Conservation (phyloP, 2,797 vertebrate species). For the Oreortyx pictus region DNA sequence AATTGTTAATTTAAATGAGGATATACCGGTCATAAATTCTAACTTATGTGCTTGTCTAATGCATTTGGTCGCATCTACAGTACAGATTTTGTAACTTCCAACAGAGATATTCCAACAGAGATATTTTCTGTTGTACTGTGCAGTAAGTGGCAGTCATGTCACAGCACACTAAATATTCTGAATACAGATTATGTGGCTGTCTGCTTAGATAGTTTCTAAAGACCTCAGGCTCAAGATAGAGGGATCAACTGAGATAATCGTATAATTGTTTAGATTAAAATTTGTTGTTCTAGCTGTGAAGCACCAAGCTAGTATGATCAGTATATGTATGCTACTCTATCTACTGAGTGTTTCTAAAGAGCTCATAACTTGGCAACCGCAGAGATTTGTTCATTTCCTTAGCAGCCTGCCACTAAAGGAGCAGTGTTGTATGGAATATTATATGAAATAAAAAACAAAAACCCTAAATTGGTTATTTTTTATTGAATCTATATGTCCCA, state of each 20-base stretch:
- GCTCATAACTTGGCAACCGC: background rate
- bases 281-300: background rate
- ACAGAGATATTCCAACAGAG: background rate
- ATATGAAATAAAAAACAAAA: background rate
- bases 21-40: background rate
- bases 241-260: background rate
- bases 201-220: background rate
- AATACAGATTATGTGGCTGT: background rate
- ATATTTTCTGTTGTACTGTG: background rate
- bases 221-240: background rate
- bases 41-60: background rate
- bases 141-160: background rate
- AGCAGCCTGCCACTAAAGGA: background rate
- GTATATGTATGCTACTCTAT: background rate
- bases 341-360: background rate
- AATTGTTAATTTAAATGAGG: background rate
- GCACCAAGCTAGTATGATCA: background rate
- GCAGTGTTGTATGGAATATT: background rate
- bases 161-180: background rate
- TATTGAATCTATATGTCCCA: background rate
- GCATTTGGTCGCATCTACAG: background rate
- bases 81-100: background rate
- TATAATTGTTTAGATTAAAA: background rate
- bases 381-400: slow-evolving; percentile 11
- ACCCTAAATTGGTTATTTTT: background rate